A percentile compares a stretch with the other conserved stretches of the same genome.
phyloP scores from a whole-genome alignment of 2,797 vertebrate genomes.

The Oophaga sylvatica region DNA sequence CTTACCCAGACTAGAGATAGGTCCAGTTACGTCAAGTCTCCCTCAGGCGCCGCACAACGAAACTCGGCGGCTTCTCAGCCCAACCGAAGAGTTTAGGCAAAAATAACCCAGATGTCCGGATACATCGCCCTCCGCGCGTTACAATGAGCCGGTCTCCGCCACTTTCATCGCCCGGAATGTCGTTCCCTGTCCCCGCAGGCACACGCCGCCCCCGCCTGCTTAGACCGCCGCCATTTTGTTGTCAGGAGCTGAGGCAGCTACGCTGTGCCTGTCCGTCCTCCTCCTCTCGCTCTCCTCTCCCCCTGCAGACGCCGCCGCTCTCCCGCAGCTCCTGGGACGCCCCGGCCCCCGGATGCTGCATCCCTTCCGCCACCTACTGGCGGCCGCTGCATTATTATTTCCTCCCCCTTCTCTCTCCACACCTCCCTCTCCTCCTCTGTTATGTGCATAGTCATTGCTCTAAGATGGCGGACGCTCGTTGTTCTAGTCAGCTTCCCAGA shows the following conservation, averaged over 20 bases:
- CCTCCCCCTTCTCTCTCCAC: constrained; percentile 9
- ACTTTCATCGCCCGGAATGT: background rate
- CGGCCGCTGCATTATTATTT: constrained; percentile 13
- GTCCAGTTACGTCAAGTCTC: background rate
- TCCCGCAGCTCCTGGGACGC: constrained; percentile 60
- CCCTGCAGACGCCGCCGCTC: constrained; percentile 35
- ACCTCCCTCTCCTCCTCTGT: constrained; percentile 16
- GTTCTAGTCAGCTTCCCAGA: background rate
- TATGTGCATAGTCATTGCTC: constrained; percentile 50
- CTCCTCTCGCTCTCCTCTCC: constrained; percentile 51
- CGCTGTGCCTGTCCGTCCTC: constrained; percentile 49
- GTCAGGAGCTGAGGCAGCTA: constrained; percentile 44
- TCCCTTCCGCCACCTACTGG: constrained; percentile 55
- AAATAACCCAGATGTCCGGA: background rate
- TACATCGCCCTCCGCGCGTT: background rate
- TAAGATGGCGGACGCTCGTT: constrained; percentile 46
- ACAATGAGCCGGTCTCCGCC: background rate
- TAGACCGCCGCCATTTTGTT: constrained; percentile 59
- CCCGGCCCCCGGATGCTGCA: constrained; percentile 54
- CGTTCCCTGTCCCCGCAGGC: constrained; percentile 32
- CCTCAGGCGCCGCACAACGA: background rate
- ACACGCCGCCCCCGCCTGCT: constrained; percentile 55
- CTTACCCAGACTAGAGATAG: background rate
- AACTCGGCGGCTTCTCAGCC: background rate
- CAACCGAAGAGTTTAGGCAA: background rate